Evolutionary conservation across 2,797 vertebrate species (phyloP).

Genomic region (Tenualosa ilisha): DNA sequence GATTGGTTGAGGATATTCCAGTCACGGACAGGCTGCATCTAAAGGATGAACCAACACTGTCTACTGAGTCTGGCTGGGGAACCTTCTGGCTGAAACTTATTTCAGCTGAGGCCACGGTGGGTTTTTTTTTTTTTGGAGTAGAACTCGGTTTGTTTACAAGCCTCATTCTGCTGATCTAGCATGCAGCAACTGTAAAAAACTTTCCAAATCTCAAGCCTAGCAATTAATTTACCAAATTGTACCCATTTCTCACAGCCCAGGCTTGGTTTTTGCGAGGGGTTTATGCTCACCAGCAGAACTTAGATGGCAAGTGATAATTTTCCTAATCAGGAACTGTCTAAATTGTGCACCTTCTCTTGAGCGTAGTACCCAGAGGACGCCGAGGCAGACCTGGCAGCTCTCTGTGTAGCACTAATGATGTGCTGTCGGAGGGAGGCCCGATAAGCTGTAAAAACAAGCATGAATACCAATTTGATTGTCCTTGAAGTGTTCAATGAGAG

Average conservation of each 20-base stretch:
- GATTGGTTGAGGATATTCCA: conserved; percentile 30
- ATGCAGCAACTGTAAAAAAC: not conserved
- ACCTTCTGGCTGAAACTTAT: not conserved
- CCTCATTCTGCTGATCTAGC: not conserved
- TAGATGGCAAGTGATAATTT: conserved; percentile 45
- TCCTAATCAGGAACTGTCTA: not conserved
- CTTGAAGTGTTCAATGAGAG: conserved; percentile 64
- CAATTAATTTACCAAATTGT: not conserved
- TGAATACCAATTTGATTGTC: conserved; percentile 64
- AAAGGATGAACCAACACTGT: not conserved
- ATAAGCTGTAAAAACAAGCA: conserved; percentile 63
- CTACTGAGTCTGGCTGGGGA: not conserved
- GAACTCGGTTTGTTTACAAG: not conserved
- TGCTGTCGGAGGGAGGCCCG: conserved; percentile 57
- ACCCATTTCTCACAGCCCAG: not conserved
- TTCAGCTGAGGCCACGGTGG: not conserved
- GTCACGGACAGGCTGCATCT: conserved; percentile 28
- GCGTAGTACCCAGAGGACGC: conserved; percentile 64
- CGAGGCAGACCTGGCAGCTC: conserved; percentile 67
- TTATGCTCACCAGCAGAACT: not conserved
- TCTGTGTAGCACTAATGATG: conserved; percentile 73
- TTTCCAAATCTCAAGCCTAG: not conserved
- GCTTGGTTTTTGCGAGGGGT: not conserved
- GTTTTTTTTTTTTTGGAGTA: not conserved
- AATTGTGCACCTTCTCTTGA: conserved; percentile 54